phyloP scores from a whole-genome alignment of 2,797 vertebrate species.

The Liparis tanakae region DNA sequence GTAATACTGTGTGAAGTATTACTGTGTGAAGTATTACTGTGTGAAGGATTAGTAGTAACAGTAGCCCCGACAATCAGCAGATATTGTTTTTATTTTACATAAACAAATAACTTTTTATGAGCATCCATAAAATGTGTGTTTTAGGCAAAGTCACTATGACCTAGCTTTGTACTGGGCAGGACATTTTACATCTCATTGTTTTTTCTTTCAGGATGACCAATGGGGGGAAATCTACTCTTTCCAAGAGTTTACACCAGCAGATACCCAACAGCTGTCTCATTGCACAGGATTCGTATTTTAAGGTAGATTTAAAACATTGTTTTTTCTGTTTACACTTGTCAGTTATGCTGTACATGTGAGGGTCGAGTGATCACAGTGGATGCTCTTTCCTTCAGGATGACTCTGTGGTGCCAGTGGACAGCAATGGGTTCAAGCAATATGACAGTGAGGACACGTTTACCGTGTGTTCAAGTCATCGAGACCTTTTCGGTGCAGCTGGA shows the following conservation, averaged over 20 bases:
- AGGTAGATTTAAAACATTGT: constrained; percentile 78
- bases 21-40: no score
- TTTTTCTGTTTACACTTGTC: not conserved
- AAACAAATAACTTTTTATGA: not conserved
- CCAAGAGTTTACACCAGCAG: constrained; percentile 82
- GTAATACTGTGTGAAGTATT: no score
- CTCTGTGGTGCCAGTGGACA: constrained; percentile 86
- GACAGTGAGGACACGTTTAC: constrained; percentile 84
- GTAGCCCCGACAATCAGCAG: no score
- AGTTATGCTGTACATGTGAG: not conserved
- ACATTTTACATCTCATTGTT: not conserved
- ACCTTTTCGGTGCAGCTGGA: not conserved
- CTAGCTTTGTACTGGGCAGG: not conserved
- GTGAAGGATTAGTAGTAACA: not conserved
- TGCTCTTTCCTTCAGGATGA: constrained; percentile 81
- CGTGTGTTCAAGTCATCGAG: not conserved
- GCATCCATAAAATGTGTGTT: not conserved
- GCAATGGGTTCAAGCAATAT: constrained; percentile 91
- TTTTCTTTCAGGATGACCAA: constrained; percentile 87
- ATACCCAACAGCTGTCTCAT: constrained; percentile 89
- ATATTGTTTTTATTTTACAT: not conserved
- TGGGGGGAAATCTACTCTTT: constrained; percentile 92
- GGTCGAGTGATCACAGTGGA: constrained; percentile 7
- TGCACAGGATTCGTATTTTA: constrained; percentile 93
- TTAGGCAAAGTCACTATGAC: not conserved